Evolutionary conservation across 2,797 vertebrate genomes (phyloP).

Genomic region (Chromobotia macracanthus): DNA sequence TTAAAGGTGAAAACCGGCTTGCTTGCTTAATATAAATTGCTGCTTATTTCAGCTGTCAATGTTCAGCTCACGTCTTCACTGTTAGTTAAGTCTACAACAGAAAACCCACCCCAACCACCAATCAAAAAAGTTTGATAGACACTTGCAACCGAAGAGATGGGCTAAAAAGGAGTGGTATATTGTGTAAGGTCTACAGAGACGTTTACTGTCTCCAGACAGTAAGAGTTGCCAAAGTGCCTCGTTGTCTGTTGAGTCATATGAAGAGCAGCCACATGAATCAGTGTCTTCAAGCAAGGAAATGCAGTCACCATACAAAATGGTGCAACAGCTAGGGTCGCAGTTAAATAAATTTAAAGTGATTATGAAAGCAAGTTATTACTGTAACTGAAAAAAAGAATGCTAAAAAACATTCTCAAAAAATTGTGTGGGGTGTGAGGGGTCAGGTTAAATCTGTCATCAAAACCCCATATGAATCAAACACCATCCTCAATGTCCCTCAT

Average conservation of each 20-base stretch:
- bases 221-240: constrained; percentile 50
- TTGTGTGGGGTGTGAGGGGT: not conserved
- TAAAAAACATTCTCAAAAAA: not conserved
- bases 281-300: constrained; percentile 40
- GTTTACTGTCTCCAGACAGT: constrained; percentile 52
- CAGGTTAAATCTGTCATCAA: not conserved
- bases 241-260: constrained; percentile 59
- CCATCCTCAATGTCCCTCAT: too few species aligned
- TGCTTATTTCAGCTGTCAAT: not conserved
- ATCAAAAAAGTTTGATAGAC: constrained; percentile 26
- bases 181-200: constrained; percentile 53
- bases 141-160: constrained; percentile 33
- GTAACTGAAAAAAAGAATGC: not conserved
- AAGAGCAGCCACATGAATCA: constrained; percentile 45
- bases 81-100: constrained; percentile 23
- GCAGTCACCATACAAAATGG: constrained; percentile 31
- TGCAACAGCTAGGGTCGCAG: not conserved
- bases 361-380: constrained; percentile 12
- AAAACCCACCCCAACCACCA: constrained; percentile 14
- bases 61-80: constrained; percentile 18
- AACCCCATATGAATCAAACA: not conserved
- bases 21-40: not conserved
- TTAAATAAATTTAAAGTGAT: constrained; percentile 18
- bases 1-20: not conserved
- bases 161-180: constrained; percentile 46